Evolutionary conservation across 2,797 vertebrate genomes (phyloP).

Genomic region (Monodelphis domestica): DNA sequence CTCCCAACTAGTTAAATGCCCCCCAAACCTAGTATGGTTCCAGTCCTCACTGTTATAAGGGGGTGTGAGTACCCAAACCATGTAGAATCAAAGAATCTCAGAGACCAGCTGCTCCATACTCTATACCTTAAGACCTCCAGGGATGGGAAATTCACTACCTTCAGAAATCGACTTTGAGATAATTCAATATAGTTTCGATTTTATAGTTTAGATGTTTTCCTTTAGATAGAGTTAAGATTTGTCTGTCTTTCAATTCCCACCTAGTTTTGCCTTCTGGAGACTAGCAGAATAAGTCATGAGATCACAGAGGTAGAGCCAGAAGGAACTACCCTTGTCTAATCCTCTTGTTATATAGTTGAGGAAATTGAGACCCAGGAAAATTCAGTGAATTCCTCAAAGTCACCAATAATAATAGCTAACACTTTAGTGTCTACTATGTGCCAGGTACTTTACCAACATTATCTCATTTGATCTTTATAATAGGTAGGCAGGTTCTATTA

Average conservation of each 20-base stretch:
- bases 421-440: background rate
- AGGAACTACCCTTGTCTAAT: background rate
- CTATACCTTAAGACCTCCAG: background rate
- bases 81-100: background rate
- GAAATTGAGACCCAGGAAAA: background rate
- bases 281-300: background rate
- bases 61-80: background rate
- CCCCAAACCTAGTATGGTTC: background rate
- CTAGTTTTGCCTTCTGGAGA: background rate
- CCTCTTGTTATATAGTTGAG: background rate
- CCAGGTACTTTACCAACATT: background rate
- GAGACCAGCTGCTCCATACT: background rate
- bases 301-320: background rate
- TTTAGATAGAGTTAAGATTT: background rate
- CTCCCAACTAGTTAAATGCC: background rate
- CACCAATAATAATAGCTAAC: background rate
- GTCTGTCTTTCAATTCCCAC: background rate
- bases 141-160: background rate
- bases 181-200: too few relatives aligned
- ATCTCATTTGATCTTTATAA: background rate
- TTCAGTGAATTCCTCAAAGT: background rate
- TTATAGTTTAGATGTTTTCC: background rate
- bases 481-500: background rate
- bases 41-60: too few relatives aligned
- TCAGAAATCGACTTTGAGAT: background rate